Base-by-base conservation (phyloP, 2,888 invertebrate species). In the Prosapia bicincta region DNA sequence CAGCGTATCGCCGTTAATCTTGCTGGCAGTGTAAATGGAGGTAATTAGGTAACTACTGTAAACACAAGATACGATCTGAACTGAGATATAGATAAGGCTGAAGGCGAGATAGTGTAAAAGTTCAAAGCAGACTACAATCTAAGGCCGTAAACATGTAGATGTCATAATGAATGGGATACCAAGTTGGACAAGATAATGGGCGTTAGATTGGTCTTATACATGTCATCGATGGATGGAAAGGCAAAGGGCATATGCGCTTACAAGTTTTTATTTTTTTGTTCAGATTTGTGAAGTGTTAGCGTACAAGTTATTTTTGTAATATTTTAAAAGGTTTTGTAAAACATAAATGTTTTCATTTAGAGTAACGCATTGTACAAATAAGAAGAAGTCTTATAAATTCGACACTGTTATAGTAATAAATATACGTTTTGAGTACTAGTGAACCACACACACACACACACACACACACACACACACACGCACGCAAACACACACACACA, bases 121-220 rank as follows among this genome's bases (percentile, higher is more conserved):
- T 38, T 38, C 38, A 38, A 13, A 38, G 38, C 10, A 38, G 38
- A 38, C 54, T 54, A 20, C 54, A 54, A 54, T 54, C 54, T 54
- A 9, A 2, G 54, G 3, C 20, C 54, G 13, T 54, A 54, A 54
- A 54, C 54, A 20, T 54, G 54, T 54, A 54, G 54, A 54, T 54
- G 54, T 54, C 54, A 54, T 54, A 54, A 54, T 54, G 54, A 54
- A 54, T 54, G 54, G 54, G 54, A 54, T 54, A 54, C 54, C n/a
- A 20, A 54, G 20, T 54, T 20, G 5, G 54, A 54, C 54, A 54
- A 20, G 54, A 54, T 54, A 54, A 54, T 54, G 54, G 54, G 5
- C 20, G 20, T 54, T 20, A 9, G 54, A 54, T n/a, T 20, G 54
- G 3, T 54, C 54, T 54, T 54, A 54, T 20, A 54, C 54, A 54